Evolutionary conservation across 2,888 invertebrate species (phyloP), one percentile per base, ranked within the genome.

Genomic region (Mesodorylaimus sp.): DNA sequence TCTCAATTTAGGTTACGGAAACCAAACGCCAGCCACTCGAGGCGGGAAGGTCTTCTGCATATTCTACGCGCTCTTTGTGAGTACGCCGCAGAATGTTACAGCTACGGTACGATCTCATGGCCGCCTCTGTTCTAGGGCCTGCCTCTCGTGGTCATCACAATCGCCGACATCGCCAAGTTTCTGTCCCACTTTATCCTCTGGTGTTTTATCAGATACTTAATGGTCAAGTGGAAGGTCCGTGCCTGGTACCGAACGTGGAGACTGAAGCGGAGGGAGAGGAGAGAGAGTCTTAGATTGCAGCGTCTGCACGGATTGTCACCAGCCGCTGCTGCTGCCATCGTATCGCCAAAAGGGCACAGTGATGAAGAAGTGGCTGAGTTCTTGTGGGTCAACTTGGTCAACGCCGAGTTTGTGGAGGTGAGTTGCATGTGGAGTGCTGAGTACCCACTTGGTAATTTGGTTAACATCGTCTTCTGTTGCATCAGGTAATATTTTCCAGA

Each of bases 121-220:
- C n/a, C n/a, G n/a, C n/a, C n/a, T n/a, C n/a, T n/a, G n/a, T n/a
- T n/a, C n/a, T n/a, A n/a, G n/a, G 48, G 48, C 3, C 27, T 48
- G 3, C 48, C 48, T 3, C 25, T 48, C 25, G 13, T 27, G 5
- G 7, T 48, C 2, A 23, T 45, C 3, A 5, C 25, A 3, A 16
- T 48, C 3, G 48, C 48, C 3, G 27, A 48, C 44, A 2, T 47
- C 5, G 48, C 48, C 44, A 48, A 48, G 28, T 48, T 48, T 29
- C 5, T 48, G 3, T 48, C 48, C 21, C 37, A n/a, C 3, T n/a
- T 27, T 2, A 44, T 48, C 3, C 5, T 25, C 3, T 21, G 27
- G 23, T 27, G 45, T 25, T 45, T 24, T 19, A 13, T 45, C 3
- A 5, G 7, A n/a, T 45, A 45, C 19, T 5, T 3, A 3, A 3